Evolutionary conservation across 2,797 vertebrate genomes (phyloP).

Genomic region (Lophotriccus pileatus): DNA sequence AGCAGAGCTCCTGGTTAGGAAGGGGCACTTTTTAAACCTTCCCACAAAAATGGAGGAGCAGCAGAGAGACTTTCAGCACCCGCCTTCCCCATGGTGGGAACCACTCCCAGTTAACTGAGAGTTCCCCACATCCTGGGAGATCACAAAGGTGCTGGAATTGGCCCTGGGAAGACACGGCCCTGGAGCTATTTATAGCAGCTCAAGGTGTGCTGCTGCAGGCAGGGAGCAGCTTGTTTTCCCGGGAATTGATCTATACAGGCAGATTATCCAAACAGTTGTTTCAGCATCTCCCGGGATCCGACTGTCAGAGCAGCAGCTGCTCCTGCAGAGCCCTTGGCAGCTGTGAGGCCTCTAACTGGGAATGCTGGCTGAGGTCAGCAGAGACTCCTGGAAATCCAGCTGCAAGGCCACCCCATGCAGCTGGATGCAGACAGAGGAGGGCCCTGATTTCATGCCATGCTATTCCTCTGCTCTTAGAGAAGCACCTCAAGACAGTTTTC

Average conservation of each 20-base stretch:
- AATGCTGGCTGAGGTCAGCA: constrained; percentile 13
- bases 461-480: not conserved
- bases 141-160: not conserved
- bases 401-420: not conserved
- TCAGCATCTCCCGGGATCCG: not conserved
- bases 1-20: not conserved
- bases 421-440: not conserved
- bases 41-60: rapidly evolving
- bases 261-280: constrained; percentile 15
- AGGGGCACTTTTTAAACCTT: not conserved
- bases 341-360: not conserved
- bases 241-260: not conserved
- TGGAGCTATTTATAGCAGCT: not conserved
- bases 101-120: too few species aligned
- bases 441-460: not conserved
- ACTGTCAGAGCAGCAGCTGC: constrained; percentile 44
- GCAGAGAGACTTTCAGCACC: not conserved
- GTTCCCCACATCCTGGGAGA: not conserved
- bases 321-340: not conserved
- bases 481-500: not conserved
- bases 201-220: constrained; percentile 4
- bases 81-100: rapidly evolving
- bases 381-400: constrained; percentile 39
- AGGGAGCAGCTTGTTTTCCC: not conserved
- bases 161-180: not conserved